Evolutionary conservation across 2,797 vertebrate species (phyloP), one percentile per base, ranked within the genome.

Genomic region (Danio tinwini): DNA sequence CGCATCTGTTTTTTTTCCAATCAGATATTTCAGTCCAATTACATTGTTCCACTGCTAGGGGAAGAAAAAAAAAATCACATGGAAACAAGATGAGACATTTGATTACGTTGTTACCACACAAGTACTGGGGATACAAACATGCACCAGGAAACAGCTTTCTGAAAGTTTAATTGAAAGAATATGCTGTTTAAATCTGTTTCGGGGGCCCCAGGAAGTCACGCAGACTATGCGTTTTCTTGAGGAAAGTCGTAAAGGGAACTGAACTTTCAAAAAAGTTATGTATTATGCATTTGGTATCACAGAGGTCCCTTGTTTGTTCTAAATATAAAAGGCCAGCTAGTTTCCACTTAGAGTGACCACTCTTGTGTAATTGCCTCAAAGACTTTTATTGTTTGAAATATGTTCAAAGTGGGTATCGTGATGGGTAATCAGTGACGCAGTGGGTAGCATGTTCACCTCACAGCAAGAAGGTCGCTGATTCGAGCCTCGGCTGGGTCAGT

Each of bases 231-330:
- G 53, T 64, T 79, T 76, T 79, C 37, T 59, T 69, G 6, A 47
- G 52, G 72, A 65, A 77, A 74, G 62, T 69, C 9, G 0, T 79
- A 61, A 42, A 55, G 55, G 17, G 52, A 76, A 19, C n/a, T 29
- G 42, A 17, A 76, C 47, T 62, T 64, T 80, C 5, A 55, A 53
- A 70, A 53, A 45, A 74, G 19, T 50, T 72, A 83, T 83, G 70
- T 83, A 79, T 84, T 82, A 84, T 83, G 81, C 77, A 83, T 86
- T 55, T 45, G 29, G 55, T 62, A 69, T 82, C 74, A 85, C 78
- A 87, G 81, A 83, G 73, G 77, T 49, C 58, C 61, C 53, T 82
- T 81, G 69, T 87, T 81, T 80, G 58, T 79, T 78, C 77, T 76
- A 76, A 71, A 74, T 78, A 74, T 83, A 68, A 74, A 73, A 73